Percentiles rank a stretch among this genome's conserved stretches.
Conservation (phyloP, 2,113 vertebrate species). For the Pelusios castaneus region DNA sequence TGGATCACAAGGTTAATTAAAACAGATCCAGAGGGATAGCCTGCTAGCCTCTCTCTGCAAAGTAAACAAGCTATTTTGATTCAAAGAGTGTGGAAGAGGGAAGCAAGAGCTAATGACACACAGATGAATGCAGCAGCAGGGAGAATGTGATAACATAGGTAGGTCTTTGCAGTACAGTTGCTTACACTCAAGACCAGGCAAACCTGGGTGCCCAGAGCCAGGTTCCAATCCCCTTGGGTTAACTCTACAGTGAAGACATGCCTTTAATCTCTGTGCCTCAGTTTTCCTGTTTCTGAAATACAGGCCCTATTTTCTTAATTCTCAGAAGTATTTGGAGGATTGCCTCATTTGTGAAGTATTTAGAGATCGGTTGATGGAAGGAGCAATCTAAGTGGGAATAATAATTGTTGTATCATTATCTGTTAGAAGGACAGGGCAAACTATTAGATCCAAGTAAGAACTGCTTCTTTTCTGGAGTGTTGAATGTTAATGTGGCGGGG, state of each 20-base stretch:
- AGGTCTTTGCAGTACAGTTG: background rate
- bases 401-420: background rate
- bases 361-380: background rate
- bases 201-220: background rate
- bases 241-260: background rate
- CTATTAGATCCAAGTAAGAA: background rate
- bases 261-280: slow-evolving; percentile 1
- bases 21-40: too few species aligned
- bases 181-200: background rate
- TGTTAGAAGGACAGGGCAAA: slow-evolving; percentile 8
- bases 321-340: background rate
- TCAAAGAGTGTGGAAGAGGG: too few species aligned
- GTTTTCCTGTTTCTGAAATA: background rate
- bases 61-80: too few species aligned
- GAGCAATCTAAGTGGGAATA: background rate
- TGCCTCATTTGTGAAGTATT: background rate
- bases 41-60: too few species aligned
- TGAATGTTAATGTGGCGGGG: background rate
- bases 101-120: background rate
- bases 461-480: background rate
- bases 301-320: background rate
- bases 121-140: background rate
- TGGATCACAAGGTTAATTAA: too few species aligned
- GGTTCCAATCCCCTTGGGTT: background rate
- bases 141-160: background rate